Percentiles rank a stretch among this genome's conserved stretches.
Conservation (phyloP, 2,113 vertebrate genomes). For the Conger conger region DNA sequence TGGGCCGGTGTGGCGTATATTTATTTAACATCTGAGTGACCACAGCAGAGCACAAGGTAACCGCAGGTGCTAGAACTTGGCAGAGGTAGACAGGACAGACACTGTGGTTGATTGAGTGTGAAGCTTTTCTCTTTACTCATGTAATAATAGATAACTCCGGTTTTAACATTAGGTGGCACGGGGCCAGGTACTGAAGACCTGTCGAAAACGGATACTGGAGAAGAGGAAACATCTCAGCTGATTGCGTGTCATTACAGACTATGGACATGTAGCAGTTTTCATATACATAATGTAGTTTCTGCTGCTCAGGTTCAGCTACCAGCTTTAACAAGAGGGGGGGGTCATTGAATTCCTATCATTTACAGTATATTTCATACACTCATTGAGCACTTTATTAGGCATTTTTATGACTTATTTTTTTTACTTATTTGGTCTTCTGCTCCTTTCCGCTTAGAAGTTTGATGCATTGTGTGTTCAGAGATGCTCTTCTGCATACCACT, state of each 20-base stretch:
- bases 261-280: no score
- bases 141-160: conserved; percentile 72
- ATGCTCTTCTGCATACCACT: no score
- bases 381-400: no score
- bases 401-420: no score
- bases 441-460: no score
- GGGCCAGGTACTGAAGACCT: conserved; percentile 55
- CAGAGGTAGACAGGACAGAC: conserved; percentile 58
- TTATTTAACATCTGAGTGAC: not conserved
- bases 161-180: conserved; percentile 66
- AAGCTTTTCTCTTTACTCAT: conserved; percentile 71
- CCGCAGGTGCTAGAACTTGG: conserved; percentile 41
- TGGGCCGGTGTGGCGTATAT: not conserved
- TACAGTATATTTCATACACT: not conserved
- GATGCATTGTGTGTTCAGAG: no score
- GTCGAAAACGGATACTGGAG: conserved; percentile 20
- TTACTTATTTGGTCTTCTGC: no score
- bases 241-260: conserved; percentile 24
- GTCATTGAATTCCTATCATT: no score
- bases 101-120: conserved; percentile 65
- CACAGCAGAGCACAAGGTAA: conserved; percentile 32
- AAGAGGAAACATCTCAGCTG: not conserved
- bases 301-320: no score
- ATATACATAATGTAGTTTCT: no score
- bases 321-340: no score